Evolutionary conservation across 2,113 vertebrate genomes (phyloP).

Genomic region (Melanerpes formicivorus): DNA sequence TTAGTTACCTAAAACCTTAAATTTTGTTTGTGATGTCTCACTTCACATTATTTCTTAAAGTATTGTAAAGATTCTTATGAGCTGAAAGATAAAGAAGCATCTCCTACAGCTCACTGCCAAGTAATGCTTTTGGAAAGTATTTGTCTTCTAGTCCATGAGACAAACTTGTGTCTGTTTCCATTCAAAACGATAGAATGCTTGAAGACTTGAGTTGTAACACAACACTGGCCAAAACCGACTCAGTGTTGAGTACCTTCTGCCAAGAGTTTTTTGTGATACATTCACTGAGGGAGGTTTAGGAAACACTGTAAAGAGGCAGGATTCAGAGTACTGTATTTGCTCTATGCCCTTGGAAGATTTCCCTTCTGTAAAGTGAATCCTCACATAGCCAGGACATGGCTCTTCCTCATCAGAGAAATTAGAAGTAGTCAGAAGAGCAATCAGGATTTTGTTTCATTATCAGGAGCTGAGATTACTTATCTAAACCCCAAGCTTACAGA

Average conservation of each 20-base stretch:
- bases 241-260: not conserved
- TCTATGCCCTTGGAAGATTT: not conserved
- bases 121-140: not conserved
- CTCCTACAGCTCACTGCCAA: not conserved
- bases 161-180: not conserved
- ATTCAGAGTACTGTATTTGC: not conserved
- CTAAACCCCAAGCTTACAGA: not conserved
- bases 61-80: not conserved
- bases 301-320: not conserved
- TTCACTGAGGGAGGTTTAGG: not conserved
- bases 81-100: not conserved
- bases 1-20: not conserved
- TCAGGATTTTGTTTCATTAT: not conserved
- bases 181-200: not conserved
- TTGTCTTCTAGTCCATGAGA: not conserved
- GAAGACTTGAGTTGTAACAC: not conserved
- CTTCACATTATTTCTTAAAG: not conserved
- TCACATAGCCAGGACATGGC: not conserved
- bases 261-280: not conserved
- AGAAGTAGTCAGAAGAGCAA: not conserved
- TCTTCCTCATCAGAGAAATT: not conserved
- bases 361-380: not conserved
- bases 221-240: not conserved
- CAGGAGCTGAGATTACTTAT: not conserved
- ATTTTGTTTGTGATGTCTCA: not conserved